Conservation (phyloP, 2,113 vertebrate genomes). For the Microcebus griseorufus region DNA sequence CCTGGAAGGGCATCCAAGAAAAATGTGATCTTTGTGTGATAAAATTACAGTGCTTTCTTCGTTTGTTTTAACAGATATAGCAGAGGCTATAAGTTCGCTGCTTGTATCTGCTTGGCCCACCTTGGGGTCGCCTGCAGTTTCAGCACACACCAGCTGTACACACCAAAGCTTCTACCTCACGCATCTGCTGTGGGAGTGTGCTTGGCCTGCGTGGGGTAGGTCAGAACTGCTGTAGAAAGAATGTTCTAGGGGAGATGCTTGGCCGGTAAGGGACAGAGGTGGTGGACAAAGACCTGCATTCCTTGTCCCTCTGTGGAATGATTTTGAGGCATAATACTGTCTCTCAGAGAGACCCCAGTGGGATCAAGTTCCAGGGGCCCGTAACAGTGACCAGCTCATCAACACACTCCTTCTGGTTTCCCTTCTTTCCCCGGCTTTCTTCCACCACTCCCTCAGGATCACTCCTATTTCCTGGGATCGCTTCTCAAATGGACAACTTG, state of each 20-base stretch:
- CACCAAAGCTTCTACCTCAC: neutral
- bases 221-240: neutral
- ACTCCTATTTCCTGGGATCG: neutral
- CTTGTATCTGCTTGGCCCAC: neutral
- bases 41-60: neutral
- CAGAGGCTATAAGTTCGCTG: neutral
- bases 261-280: no score
- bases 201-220: neutral
- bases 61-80: neutral
- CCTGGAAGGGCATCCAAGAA: neutral
- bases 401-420: neutral
- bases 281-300: neutral
- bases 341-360: neutral
- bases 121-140: neutral
- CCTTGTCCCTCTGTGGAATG: neutral
- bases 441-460: neutral
- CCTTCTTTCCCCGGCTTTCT: neutral
- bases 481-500: neutral
- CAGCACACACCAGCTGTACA: neutral
- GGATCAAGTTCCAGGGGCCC: neutral
- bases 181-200: neutral
- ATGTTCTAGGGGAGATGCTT: no score
- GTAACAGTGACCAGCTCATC: neutral
- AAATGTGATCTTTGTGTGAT: neutral
- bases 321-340: neutral